phyloP scores from a whole-genome alignment of 2,113 vertebrate genomes.

The Aegithalos caudatus region DNA sequence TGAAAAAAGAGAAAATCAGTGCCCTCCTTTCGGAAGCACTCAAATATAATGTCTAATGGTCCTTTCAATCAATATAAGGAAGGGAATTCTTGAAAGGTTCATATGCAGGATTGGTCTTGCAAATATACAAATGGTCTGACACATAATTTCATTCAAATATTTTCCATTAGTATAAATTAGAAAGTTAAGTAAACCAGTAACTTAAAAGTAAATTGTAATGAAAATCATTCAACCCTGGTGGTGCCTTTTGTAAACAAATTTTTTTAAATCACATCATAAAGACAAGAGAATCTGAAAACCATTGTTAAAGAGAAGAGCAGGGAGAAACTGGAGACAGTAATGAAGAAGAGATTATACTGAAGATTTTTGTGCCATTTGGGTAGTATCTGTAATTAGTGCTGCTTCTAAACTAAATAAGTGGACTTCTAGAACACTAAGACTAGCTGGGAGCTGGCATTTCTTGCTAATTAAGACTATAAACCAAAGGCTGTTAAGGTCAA shows the following conservation, averaged over 20 bases:
- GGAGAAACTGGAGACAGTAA: constrained; percentile 37
- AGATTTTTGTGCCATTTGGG: constrained; percentile 6
- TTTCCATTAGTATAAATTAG: constrained; percentile 52
- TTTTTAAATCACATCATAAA: constrained; percentile 40
- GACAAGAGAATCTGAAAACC: constrained; percentile 15
- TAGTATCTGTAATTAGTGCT: constrained; percentile 44
- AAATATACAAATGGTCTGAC: constrained; percentile 44
- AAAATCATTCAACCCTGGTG: constrained; percentile 11
- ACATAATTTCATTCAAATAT: constrained; percentile 49
- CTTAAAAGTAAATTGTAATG: constrained; percentile 45
- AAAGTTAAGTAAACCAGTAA: constrained; percentile 41
- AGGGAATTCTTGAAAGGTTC: constrained; percentile 3
- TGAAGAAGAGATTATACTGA: constrained; percentile 18
- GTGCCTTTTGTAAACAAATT: constrained; percentile 59
- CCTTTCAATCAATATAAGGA: constrained; percentile 5
- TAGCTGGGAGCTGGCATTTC: constrained; percentile 35
- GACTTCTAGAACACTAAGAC: background rate
- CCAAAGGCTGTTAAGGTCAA: constrained; percentile 4
- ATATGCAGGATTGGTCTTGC: constrained; percentile 36
- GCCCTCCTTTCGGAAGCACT: background rate
- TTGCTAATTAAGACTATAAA: constrained; percentile 24
- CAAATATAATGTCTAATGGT: background rate
- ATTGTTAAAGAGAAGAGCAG: constrained; percentile 7
- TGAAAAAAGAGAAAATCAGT: background rate
- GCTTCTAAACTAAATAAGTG: constrained; percentile 23